Base-by-base conservation (phyloP, 2,888 invertebrate genomes). In the Acrocera orbiculus region DNA sequence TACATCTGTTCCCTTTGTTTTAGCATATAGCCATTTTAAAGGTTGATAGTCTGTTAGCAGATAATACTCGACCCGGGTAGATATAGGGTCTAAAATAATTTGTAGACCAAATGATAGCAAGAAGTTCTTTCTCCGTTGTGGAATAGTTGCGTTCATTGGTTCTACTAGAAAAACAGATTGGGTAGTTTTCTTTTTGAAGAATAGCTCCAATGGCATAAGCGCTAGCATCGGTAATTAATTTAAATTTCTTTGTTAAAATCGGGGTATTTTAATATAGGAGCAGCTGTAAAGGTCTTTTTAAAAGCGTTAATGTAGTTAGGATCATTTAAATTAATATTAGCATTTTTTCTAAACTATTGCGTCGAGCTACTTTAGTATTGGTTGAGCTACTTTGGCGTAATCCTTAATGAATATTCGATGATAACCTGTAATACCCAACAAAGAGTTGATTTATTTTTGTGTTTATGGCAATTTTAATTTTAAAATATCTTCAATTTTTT, bases 241-340 rank as follows among this genome's bases (percentile, higher is more conserved):
- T 29, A 28, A 40, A 35, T 11, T 24, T 22, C 27, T 38, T 38
- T 25, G n/a, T 24, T 19, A 16, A 36, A 37, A 35, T 35, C 27
- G 6, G 36, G 36, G 10, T 29, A 36, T 16, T 16, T 36, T 8
- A 36, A 27, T 11, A 39, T 25, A 16, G 39, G 36, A 13, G 17
- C 27, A 31, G 14, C 32, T 26, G 31, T 34, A 15, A 39, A 28
- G 3, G 36, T 20, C 9, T 19, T 19, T 26, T 39, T 38, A 8
- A 39, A 32, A 4, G 36, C 26, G 13, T 35, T 23, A 22, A 17
- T n/a, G 44, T 48, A 40, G 38, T 44, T 15, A 38, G 39, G 16
- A 44, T 46, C 19, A 40, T 40, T 31, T n/a, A 28, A 13, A 25
- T 34, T 30, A 15, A 30, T 32, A 23, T 38, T 32, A n/a, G 15